These are phyloP conservation scores for Spodoptera frugiperda DNA, from an alignment of 1,140 invertebrate species.

Conservation along the genomic window DNA sequence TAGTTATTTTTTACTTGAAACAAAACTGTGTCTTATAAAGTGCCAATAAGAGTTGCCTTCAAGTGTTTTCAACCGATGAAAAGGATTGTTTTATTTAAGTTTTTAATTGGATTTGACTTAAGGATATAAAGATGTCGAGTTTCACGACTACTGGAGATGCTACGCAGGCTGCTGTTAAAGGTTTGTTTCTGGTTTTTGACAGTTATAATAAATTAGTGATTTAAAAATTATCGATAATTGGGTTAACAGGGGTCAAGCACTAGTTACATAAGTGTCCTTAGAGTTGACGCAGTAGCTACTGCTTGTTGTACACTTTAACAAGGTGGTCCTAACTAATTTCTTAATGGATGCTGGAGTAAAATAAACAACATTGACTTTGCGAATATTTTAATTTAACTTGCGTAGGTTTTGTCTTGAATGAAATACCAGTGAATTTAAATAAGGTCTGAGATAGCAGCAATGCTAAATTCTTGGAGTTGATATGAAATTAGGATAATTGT, in stretches of 20 bases:
- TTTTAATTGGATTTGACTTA: conserved; percentile 66
- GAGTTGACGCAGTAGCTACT: neutral
- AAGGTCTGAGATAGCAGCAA: too few relatives aligned
- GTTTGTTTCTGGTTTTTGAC: conserved; percentile 58
- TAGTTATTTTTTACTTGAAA: conserved; percentile 53
- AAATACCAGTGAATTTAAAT: too few relatives aligned
- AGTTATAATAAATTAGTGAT: conserved; percentile 19
- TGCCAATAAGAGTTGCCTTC: conserved; percentile 66
- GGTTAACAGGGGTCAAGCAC: conserved; percentile 12
- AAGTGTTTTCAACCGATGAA: conserved; percentile 56
- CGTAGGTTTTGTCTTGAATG: too few relatives aligned
- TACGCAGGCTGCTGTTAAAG: conserved; percentile 72
- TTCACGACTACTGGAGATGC: conserved; percentile 67
- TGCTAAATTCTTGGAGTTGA: too few relatives aligned
- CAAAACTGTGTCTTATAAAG: conserved; percentile 72
- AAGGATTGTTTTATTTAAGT: conserved; percentile 55
- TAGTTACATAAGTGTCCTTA: conserved; percentile 25
- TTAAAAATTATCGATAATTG: conserved; percentile 17
- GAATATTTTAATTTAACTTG: too few relatives aligned
- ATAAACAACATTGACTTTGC: neutral
- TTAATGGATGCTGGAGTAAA: conserved; percentile 1
- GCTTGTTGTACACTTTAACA: neutral
- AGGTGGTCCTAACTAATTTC: too few relatives aligned
- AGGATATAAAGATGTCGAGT: conserved; percentile 71
- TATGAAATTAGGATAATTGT: too few relatives aligned